A percentile compares a stretch with the other conserved stretches of the same genome.
Conservation (phyloP, 2,113 vertebrate species). For the Chamaea fasciata region DNA sequence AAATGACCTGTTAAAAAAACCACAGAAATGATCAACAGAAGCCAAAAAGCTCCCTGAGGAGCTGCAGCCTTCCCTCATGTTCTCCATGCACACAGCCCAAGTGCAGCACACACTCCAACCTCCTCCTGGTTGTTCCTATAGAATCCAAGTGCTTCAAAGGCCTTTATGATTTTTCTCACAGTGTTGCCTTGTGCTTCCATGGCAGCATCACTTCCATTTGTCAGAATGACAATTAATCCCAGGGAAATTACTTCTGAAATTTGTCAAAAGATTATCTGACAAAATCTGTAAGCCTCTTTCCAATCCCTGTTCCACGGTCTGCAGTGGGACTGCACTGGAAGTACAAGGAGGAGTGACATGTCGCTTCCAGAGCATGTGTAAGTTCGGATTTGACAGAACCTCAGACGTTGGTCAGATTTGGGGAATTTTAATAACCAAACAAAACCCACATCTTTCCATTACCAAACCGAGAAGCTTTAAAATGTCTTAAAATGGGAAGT, state of each 20-base stretch:
- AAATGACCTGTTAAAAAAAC: conserved; percentile 82
- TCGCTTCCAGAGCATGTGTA: not conserved
- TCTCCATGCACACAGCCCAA: not conserved
- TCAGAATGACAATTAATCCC: not conserved
- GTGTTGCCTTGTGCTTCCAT: not conserved
- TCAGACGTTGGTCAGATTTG: not conserved
- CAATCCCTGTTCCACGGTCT: not conserved
- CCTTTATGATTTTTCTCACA: not conserved
- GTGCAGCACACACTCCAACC: not conserved
- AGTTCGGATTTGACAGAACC: not conserved
- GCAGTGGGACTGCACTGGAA: not conserved
- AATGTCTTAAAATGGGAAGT: not conserved
- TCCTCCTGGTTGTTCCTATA: not conserved
- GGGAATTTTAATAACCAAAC: not conserved
- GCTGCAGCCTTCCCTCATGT: not conserved
- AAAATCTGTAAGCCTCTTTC: not conserved
- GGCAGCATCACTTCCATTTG: not conserved
- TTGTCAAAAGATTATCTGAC: not conserved
- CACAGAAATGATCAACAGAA: not conserved
- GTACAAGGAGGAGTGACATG: rapidly evolving
- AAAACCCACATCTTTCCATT: not conserved
- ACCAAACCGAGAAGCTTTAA: not conserved
- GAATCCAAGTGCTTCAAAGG: not conserved
- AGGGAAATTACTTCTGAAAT: not conserved
- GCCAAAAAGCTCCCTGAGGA: not conserved